A percentile compares a stretch with the other conserved stretches of the same genome.
Evolutionary conservation across 2,113 vertebrate genomes (phyloP).

Genomic region (Propithecus coquereli): DNA sequence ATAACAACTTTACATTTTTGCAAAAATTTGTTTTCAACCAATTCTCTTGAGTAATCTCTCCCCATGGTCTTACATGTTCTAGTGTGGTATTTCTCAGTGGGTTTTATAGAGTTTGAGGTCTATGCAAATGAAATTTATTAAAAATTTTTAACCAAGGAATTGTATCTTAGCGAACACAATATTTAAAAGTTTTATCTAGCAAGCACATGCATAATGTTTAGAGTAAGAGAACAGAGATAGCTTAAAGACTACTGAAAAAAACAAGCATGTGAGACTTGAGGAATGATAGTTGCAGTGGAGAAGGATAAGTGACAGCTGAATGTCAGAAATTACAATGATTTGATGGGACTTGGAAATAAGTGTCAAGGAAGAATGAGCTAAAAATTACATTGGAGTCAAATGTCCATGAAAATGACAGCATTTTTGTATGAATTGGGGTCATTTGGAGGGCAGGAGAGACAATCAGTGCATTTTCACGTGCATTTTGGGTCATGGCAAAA

Average conservation of each 20-base stretch:
- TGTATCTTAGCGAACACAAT: neutral
- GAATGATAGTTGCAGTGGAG: neutral
- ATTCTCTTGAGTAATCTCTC: neutral
- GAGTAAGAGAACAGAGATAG: neutral
- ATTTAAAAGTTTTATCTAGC: neutral
- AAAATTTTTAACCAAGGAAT: neutral
- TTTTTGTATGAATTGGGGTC: neutral
- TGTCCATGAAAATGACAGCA: neutral
- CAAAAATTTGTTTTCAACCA: neutral
- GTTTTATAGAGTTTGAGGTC: neutral
- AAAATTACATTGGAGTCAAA: neutral
- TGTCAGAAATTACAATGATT: neutral
- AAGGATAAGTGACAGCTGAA: neutral
- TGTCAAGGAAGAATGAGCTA: neutral
- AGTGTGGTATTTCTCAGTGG: neutral
- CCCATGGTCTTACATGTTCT: neutral
- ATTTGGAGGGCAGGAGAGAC: neutral
- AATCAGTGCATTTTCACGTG: neutral
- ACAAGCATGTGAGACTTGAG: neutral
- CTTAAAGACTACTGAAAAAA: neutral
- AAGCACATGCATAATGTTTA: neutral
- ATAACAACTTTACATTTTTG: neutral
- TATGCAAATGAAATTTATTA: neutral
- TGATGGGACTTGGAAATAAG: neutral
- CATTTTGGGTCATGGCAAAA: neutral